A percentile compares a stretch with the other conserved stretches of the same genome.
phyloP scores from a whole-genome alignment of 1,140 invertebrate species.

The Zaprionus davidi region DNA sequence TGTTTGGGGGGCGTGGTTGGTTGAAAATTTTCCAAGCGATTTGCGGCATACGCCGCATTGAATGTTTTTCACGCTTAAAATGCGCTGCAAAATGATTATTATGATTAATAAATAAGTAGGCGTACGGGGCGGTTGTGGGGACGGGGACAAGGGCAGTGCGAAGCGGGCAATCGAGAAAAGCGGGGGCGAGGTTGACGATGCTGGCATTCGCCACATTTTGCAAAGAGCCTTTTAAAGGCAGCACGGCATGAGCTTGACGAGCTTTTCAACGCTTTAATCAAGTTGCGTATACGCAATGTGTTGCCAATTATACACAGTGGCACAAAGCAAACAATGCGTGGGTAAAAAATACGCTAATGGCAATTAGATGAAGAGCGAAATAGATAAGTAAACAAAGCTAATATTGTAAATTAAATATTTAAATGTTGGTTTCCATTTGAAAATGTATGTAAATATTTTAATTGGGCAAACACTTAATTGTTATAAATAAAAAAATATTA shows the following conservation, averaged over 20 bases:
- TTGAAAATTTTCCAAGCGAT: conserved; percentile 80
- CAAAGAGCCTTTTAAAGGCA: conserved; percentile 59
- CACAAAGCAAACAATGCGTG: conserved; percentile 18
- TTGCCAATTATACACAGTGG: conserved; percentile 56
- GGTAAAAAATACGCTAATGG: background rate
- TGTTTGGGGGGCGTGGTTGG: conserved; percentile 42
- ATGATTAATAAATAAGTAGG: conserved; percentile 83
- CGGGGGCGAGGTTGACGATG: background rate
- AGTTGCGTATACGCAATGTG: conserved; percentile 73
- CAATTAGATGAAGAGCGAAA: background rate
- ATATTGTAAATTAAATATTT: background rate
- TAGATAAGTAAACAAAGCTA: background rate
- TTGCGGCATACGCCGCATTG: conserved; percentile 80
- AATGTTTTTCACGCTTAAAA: conserved; percentile 80
- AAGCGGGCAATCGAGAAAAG: too few species aligned
- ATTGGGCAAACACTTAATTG: too few species aligned
- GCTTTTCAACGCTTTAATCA: conserved; percentile 47
- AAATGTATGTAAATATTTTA: too few species aligned
- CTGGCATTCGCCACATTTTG: conserved; percentile 55
- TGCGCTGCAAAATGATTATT: conserved; percentile 78
- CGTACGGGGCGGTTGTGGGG: background rate
- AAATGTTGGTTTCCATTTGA: too few species aligned
- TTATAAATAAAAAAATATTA: too few species aligned
- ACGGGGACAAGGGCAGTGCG: background rate
- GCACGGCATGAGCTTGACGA: conserved; percentile 29